Base-by-base conservation (phyloP, 2,113 vertebrate genomes). In the Etia nguti region DNA sequence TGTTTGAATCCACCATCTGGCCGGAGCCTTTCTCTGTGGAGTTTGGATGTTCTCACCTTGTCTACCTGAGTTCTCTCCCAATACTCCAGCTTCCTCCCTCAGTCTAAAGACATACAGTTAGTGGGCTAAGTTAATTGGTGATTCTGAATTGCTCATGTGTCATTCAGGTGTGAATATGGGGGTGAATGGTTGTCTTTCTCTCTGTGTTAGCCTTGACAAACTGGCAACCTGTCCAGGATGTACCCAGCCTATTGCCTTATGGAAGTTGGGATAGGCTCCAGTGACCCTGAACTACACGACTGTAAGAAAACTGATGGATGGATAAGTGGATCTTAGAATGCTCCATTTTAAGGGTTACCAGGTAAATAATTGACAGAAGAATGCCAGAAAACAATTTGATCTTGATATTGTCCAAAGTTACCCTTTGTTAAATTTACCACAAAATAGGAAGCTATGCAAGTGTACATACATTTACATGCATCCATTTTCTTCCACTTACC, bases 11-110 rank as follows among this genome's bases (percentile, higher is more conserved):
- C 18, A n/a, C 31, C 18, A 62, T 62, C 31, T 1, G 60, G 60
- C 59, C 0, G 2, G 59, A 36, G 60, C 20, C 60, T 65, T 65
- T 65, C 20, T 10, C 8, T 38, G 36, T 38, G 36, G 36, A 9
- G 36, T 38, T 38, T 38, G 36, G 3, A 38, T 38, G 36, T 38
- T 38, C 36, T 38, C 36, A 8, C 36, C 3, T 8, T 38, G 9
- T 4, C 36, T 38, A 20, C 10, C 0, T 4, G 0, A 31, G 2
- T 38, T 65, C 18, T n/a, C 31, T n/a, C 36, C n/a, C 12, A 31
- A 65, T 38, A 65, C 18, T 65, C 31, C 60, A 65, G 60, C 60
- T 65, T 65, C 18, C 18, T 65, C 60, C n/a, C 6, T 38, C 60
- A 12, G 0, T 36, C 60, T 65, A 65, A 65, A 65, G 36, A n/a